A percentile compares a stretch with the other conserved stretches of the same genome.
Evolutionary conservation across 1,140 invertebrate genomes (phyloP).

Genomic region (Nephila pilipes): DNA sequence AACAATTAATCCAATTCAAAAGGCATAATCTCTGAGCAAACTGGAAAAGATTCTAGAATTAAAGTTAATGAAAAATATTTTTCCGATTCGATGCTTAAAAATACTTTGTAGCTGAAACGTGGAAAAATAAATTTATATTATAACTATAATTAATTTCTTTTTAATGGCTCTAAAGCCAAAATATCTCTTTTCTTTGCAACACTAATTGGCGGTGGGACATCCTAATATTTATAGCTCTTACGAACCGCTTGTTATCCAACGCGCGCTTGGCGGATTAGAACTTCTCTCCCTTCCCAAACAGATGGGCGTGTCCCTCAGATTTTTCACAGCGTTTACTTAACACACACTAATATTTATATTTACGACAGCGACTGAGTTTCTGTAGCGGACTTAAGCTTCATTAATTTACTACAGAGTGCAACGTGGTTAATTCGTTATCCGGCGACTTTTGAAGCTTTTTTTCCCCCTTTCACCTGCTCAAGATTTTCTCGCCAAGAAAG

Average conservation of each 20-base stretch:
- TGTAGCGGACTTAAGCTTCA: not conserved
- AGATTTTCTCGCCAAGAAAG: not conserved
- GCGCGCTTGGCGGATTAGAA: not conserved
- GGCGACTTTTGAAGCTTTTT: not conserved
- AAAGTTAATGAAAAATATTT: too few species aligned
- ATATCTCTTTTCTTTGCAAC: not conserved
- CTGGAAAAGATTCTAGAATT: too few species aligned
- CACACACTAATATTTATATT: constrained; percentile 50
- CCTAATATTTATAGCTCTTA: not conserved
- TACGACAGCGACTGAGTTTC: constrained; percentile 42
- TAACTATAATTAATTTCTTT: not conserved
- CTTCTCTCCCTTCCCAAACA: not conserved
- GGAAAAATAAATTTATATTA: not conserved
- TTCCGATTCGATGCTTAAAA: too few species aligned
- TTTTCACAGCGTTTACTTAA: constrained; percentile 6
- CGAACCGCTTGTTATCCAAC: not conserved
- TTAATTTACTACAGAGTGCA: constrained; percentile 56
- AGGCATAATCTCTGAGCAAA: too few species aligned
- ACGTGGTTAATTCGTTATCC: constrained; percentile 64
- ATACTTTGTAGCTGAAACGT: too few species aligned
- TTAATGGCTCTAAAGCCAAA: not conserved
- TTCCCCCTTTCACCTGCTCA: not conserved
- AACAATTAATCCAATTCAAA: too few species aligned
- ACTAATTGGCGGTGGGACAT: not conserved
- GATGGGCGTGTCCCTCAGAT: not conserved